These are phyloP conservation scores for Cheilosia variabilis DNA, from an alignment of 2,888 invertebrate species.

Conservation along the genomic window DNA sequence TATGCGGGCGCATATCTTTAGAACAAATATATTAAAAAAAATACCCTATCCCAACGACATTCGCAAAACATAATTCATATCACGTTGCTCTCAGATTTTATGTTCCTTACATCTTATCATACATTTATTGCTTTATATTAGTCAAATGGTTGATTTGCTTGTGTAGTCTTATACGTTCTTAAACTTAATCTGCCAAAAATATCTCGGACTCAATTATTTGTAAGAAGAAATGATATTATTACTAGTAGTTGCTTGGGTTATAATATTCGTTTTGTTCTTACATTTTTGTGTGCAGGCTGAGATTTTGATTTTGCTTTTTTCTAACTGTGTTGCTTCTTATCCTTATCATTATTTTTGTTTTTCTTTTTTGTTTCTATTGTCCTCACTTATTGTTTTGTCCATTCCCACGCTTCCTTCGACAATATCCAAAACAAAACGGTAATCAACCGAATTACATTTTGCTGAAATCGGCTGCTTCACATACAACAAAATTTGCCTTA, in stretches of 20 bases:
- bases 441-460: conserved; percentile 62
- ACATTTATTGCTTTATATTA: conserved; percentile 31
- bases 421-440: conserved; percentile 49
- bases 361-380: conserved; percentile 60
- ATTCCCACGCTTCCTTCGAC: conserved; percentile 66
- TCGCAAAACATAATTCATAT: background rate
- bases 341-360: conserved; percentile 61
- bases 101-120: conserved; percentile 3
- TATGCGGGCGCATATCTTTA: too few relatives aligned
- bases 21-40: background rate
- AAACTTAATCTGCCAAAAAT: conserved; percentile 19
- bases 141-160: conserved; percentile 34
- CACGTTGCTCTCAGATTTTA: conserved; percentile 15
- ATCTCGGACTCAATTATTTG: conserved; percentile 8
- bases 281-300: conserved; percentile 1
- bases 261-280: conserved; percentile 22
- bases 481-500: conserved; percentile 57
- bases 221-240: conserved; percentile 33
- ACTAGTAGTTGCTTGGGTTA: conserved; percentile 16
- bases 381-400: conserved; percentile 64
- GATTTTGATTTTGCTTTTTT: conserved; percentile 61
- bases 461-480: conserved; percentile 70
- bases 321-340: conserved; percentile 64
- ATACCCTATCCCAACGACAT: background rate
- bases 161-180: conserved; percentile 27